Evolutionary conservation across 2,797 vertebrate species (phyloP).

Genomic region (Ficedula albicollis): DNA sequence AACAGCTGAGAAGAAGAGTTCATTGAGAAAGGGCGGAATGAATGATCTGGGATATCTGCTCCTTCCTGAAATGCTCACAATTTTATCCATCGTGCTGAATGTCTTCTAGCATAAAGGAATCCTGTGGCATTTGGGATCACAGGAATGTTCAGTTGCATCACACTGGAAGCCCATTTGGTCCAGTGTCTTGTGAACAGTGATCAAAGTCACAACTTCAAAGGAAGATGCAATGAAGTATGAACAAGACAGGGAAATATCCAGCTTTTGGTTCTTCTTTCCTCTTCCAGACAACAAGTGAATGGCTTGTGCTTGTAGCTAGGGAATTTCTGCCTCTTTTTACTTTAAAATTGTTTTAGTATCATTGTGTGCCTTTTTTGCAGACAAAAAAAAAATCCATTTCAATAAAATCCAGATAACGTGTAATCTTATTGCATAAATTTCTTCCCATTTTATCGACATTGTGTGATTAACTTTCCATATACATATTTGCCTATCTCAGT

Average conservation of each 20-base stretch:
- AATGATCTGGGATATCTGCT: background rate
- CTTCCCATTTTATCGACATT: background rate
- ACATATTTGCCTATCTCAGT: background rate
- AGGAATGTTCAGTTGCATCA: slow-evolving; percentile 19
- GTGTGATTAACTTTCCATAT: background rate
- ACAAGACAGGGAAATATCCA: background rate
- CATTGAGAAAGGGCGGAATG: background rate
- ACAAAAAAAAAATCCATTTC: background rate
- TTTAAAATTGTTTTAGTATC: background rate
- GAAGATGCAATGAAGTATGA: slow-evolving; percentile 36
- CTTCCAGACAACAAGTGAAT: background rate
- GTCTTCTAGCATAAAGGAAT: slow-evolving; percentile 56
- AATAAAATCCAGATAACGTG: background rate
- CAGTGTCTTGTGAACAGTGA: slow-evolving; percentile 29
- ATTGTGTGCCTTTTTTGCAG: background rate
- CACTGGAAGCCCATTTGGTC: slow-evolving; percentile 24
- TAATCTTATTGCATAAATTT: background rate
- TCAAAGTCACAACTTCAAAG: slow-evolving; percentile 54
- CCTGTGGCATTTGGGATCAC: slow-evolving; percentile 23
- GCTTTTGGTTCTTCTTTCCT: slow-evolving; percentile 26
- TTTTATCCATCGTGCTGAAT: slow-evolving; percentile 18
- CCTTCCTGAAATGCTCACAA: background rate
- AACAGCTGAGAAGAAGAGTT: background rate
- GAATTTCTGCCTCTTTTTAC: background rate
- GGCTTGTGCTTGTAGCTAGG: background rate